Evolutionary conservation across 2,113 vertebrate species (phyloP).

Genomic region (Melospiza melodia): DNA sequence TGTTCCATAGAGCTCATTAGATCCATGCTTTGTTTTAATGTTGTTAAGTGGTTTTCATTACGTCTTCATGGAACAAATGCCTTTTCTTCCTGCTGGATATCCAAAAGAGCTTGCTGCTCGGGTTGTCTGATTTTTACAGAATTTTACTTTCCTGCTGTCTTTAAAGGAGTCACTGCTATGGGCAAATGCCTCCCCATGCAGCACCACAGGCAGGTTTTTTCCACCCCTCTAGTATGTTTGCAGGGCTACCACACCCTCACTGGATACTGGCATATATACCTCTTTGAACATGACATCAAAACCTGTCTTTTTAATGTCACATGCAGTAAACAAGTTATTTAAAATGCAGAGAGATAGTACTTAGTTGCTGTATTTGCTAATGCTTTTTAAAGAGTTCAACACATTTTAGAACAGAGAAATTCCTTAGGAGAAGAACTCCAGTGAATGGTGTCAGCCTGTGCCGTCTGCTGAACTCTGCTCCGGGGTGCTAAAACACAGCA

Average conservation of each 20-base stretch:
- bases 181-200: neutral
- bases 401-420: neutral
- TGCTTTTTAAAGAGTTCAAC: neutral
- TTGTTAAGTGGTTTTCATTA: neutral
- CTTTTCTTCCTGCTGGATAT: neutral
- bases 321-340: neutral
- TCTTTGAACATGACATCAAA: neutral
- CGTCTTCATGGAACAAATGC: neutral
- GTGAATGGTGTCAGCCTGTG: neutral
- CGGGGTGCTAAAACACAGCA: neutral
- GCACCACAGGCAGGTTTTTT: neutral
- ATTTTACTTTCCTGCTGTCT: neutral
- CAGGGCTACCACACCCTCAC: accelerated
- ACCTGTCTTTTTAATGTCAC: neutral
- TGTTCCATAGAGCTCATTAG: neutral
- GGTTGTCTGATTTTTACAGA: neutral
- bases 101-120: neutral
- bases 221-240: neutral
- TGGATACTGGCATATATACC: neutral
- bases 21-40: neutral
- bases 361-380: neutral
- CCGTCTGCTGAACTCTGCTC: neutral
- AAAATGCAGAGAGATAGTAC: neutral
- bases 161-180: neutral
- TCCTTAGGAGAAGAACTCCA: neutral